Evolutionary conservation across 2,888 invertebrate genomes (phyloP).

Genomic region (Parnassius orleans): DNA sequence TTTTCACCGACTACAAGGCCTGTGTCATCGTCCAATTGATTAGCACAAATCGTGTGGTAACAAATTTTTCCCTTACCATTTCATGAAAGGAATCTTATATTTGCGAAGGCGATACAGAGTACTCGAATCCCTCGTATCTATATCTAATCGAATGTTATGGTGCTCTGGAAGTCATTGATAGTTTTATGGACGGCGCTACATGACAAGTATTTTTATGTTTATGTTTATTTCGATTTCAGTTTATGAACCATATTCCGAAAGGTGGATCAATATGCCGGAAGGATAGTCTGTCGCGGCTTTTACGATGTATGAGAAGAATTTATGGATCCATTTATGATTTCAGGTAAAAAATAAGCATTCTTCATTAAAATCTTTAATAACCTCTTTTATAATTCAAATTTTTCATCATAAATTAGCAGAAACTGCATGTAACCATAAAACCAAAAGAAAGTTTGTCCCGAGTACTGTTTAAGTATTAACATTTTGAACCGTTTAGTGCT

Average conservation of each 20-base stretch:
- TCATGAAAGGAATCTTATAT: too few species aligned
- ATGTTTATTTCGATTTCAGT: constrained; percentile 69
- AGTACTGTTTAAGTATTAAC: too few species aligned
- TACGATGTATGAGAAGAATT: constrained; percentile 90
- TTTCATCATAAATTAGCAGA: too few species aligned
- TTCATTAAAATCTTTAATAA: not conserved
- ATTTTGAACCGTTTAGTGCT: too few species aligned
- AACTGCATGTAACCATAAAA: too few species aligned
- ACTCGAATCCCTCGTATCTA: constrained; percentile 35
- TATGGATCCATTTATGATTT: constrained; percentile 92
- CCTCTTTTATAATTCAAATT: too few species aligned
- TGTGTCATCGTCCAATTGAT: too few species aligned
- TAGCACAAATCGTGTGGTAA: not conserved
- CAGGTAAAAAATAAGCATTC: constrained; percentile 76
- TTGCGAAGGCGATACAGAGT: constrained; percentile 6
- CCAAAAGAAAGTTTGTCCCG: too few species aligned
- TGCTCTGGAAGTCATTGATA: constrained; percentile 35
- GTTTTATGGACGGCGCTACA: constrained; percentile 36
- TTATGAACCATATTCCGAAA: constrained; percentile 92
- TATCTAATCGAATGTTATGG: constrained; percentile 35
- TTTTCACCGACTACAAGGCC: too few species aligned
- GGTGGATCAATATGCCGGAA: constrained; percentile 92
- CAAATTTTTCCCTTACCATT: not conserved
- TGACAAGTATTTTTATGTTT: constrained; percentile 36
- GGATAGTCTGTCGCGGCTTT: constrained; percentile 88